Evolutionary conservation across 2,888 invertebrate species (phyloP), one percentile per base, ranked within the genome.

Genomic region (Toxonevra muliebris): DNA sequence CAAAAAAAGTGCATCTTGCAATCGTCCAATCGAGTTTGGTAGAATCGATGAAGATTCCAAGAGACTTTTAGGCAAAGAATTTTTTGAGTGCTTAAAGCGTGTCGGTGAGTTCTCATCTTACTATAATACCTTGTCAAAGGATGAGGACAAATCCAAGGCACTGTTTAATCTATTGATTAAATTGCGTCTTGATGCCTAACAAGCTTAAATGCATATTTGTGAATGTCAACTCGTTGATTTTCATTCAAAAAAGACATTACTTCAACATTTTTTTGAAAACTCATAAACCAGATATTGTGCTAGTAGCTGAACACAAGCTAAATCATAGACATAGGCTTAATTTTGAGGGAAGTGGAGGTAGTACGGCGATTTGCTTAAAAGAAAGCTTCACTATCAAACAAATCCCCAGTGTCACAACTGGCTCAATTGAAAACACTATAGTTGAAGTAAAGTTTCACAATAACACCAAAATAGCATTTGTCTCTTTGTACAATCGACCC

Each of bases 211-310:
- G 62, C 5, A 43, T 54, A 7, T 63, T 63, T 19, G 42, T 63
- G 8, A 63, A 63, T 55, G 63, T 63, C 2, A 63, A 63, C 11
- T 63, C 63, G 4, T 11, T 63, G n/a, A 41, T 63, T 4, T 63
- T 54, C 10, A 43, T 10, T 19, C 9, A 55, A 3, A 63, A 63
- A 5, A 15, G 63, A 1, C 63, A 63, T 19, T 45, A 12, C 13
- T 54, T 63, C n/a, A 54, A 63, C 20, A 8, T 63, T 3, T 63
- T 63, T 43, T n/a, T 63, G 8, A 63, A 43, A 20, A 12, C 5
- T 1, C 62, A 63, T 9, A 63, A 53, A 19, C 62, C 62, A 12
- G 62, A 63, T 43, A 20, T 63, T 9, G 43, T 63, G 1, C 19
- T 63, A 11, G 30, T 63, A 15, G 54, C 62, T 40, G 62, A 63